Conservation (phyloP, 2,888 invertebrate genomes). For the Aspidiotus destructor region DNA sequence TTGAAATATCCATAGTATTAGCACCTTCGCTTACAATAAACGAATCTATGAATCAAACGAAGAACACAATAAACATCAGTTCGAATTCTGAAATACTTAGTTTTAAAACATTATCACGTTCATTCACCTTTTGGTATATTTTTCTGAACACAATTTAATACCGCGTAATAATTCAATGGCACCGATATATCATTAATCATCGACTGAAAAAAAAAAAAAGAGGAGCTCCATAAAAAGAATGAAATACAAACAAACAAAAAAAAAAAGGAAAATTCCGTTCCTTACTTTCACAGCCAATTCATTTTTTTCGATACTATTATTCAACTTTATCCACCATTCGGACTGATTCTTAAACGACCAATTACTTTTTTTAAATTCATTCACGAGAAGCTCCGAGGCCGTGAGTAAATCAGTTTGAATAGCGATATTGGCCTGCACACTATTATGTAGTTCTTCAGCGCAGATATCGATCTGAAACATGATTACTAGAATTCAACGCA, state of each 20-base stretch:
- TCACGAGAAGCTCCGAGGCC: conserved; percentile 55
- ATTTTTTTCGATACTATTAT: conserved; percentile 63
- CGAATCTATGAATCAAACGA: conserved; percentile 51
- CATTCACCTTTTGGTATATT: conserved; percentile 53
- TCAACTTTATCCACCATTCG: conserved; percentile 69
- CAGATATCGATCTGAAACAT: conserved; percentile 63
- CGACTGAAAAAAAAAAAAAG: conserved; percentile 43
- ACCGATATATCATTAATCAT: conserved; percentile 59
- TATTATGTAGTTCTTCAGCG: conserved; percentile 88
- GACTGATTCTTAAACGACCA: conserved; percentile 50
- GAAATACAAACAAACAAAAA: not conserved
- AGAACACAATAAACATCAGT: not conserved
- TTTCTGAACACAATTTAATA: conserved; percentile 72
- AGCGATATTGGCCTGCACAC: conserved; percentile 65
- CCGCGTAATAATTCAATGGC: conserved; percentile 90
- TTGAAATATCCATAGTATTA: conserved; percentile 97
- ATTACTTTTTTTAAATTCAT: conserved; percentile 49
- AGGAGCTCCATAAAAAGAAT: conserved; percentile 28
- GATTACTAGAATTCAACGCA: not conserved
- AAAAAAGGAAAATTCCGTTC: too few species aligned
- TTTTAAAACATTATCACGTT: too few species aligned
- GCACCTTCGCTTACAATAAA: conserved; percentile 95
- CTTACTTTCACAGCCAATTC: conserved; percentile 56
- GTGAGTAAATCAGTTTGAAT: conserved; percentile 76
- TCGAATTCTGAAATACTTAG: too few species aligned